Evolutionary conservation across 2,888 invertebrate species (phyloP), one percentile per base, ranked within the genome.

Genomic region (Pheosia tremula): DNA sequence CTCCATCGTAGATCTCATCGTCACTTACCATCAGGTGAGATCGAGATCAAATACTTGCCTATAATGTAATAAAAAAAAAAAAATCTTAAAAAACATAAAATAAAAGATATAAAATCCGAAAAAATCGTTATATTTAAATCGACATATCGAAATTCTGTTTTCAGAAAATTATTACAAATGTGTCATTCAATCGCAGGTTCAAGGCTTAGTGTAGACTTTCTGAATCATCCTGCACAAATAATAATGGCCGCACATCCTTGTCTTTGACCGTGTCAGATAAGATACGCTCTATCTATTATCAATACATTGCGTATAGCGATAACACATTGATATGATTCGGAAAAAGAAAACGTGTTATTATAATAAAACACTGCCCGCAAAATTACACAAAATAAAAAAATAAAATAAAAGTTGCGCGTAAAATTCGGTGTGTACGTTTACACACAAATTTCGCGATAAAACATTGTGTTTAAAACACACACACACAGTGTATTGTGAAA

Each of bases 191-290:
- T 24, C 24, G 24, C 24, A 24, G 24, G 24, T 24, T 24, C 24
- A 24, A 24, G 24, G 24, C 2, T 24, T 24, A 24, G 24, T 24
- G 24, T 24, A 24, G 24, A 0, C 24, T 24, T 24, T 24, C 24
- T 24, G 24, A 24, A 24, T 24, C 24, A 24, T 24, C 24, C 24
- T 24, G 24, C 24, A 24, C 24, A 24, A 24, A 24, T 24, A 24
- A 24, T 24, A 38, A 75, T 72, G 67, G 72, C 57, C n/a, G 3
- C 24, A 54, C 7, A 59, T 38, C 61, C 59, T 68, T 70, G 68
- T 72, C 62, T 66, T 64, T 68, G 60, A 61, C 65, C 59, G 59
- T 53, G 10, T 6, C 0, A 1, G 72, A 72, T 72, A 58, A 72
- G 72, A 74, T 74, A 63, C 57, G 36, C 45, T 59, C 7, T n/a